These are phyloP conservation scores for Scelioninae gen. 2 DNA, from an alignment of 2,888 invertebrate genomes.

Conservation along the genomic window DNA sequence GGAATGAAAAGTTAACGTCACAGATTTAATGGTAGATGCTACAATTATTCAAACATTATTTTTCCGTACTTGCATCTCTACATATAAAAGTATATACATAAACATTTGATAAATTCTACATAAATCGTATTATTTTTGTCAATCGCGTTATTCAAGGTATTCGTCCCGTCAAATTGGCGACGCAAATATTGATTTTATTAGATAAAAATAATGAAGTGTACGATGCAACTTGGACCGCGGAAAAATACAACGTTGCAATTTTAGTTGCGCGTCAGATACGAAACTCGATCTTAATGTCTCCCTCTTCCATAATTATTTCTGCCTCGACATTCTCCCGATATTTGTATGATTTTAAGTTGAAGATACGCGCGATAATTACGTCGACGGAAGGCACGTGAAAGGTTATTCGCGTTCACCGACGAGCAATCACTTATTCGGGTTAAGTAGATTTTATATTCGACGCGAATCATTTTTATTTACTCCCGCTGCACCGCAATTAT, in stretches of 20 bases:
- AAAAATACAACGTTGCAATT: constrained; percentile 36
- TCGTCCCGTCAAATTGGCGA: constrained; percentile 36
- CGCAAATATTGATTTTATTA: constrained; percentile 44
- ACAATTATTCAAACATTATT: too few relatives aligned
- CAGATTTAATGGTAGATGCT: too few relatives aligned
- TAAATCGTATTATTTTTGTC: constrained; percentile 1
- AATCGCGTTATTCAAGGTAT: constrained; percentile 3
- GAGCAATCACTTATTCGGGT: constrained; percentile 28
- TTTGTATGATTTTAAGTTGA: constrained; percentile 35
- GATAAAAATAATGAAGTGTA: constrained; percentile 29
- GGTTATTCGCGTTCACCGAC: constrained; percentile 44
- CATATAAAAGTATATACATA: too few relatives aligned
- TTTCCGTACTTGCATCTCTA: too few relatives aligned
- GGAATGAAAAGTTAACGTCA: too few relatives aligned
- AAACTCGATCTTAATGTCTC: constrained; percentile 41
- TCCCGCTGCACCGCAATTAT: neutral
- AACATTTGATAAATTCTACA: constrained; percentile 2
- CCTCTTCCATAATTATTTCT: constrained; percentile 42
- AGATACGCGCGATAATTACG: constrained; percentile 41
- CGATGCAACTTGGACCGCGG: constrained; percentile 4
- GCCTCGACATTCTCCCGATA: constrained; percentile 40
- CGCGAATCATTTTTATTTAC: constrained; percentile 18
- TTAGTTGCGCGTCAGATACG: constrained; percentile 30
- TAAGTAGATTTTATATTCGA: constrained; percentile 34
- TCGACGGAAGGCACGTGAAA: constrained; percentile 36